Evolutionary conservation across 1,140 invertebrate genomes (phyloP), one percentile per base, ranked within the genome.

Genomic region (Bombus huntii): DNA sequence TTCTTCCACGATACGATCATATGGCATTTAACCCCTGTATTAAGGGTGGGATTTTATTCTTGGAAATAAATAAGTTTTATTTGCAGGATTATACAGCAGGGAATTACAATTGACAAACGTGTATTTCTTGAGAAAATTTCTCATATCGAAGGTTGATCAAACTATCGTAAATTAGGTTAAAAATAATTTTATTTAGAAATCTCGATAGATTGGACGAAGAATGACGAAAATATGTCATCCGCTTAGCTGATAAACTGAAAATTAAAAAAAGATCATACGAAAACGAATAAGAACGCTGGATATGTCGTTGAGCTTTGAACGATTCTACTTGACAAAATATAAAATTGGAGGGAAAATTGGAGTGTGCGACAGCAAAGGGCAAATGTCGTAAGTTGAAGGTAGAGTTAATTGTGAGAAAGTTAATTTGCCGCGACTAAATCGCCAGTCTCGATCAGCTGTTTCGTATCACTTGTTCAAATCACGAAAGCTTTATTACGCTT

Each of bases 41-140:
- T 0, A 47, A 6, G 47, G 47, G 15, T 18, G 28, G 1, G 5
- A 42, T 42, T 71, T 10, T n/a, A n/a, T 5, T 12, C 47, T 25
- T 28, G 13, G 12, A 13, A 57, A 25, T 53, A 62, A 62, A 4
- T 62, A n/a, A 28, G 0, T n/a, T 62, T 0, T 13, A 62, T 1
- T 62, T n/a, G 10, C 0, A 62, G 2, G 59, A 62, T n/a, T 28
- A 1, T 12, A 0, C 3, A 18, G 47, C 15, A 18, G 15, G 0
- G 44, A 47, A 18, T 6, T 47, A 0, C 5, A 18, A 53, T 53
- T 22, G 18, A 18, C 0, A 53, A 18, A 6, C 5, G 47, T 6
- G 47, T 6, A 6, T 6, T 22, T 18, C 15, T 6, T 2, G 2
- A 6, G 0, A 8, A 18, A 53, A 53, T 53, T 53, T 53, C 18